These are phyloP conservation scores for Lithodes maja DNA, from an alignment of 2,888 invertebrate genomes.

Conservation along the genomic window DNA sequence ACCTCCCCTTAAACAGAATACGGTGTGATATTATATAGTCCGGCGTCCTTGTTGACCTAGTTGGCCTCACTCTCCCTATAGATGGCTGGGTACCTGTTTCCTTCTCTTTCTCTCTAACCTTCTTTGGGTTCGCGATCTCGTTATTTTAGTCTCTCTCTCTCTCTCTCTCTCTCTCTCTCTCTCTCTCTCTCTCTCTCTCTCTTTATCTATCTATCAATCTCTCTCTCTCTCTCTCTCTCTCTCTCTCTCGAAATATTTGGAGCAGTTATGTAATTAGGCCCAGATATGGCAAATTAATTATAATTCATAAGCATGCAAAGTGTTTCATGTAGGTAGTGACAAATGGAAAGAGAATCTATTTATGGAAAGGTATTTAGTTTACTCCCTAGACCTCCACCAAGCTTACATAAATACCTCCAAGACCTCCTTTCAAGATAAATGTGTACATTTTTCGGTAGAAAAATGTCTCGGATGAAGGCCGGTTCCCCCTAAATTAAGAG, in stretches of 20 bases:
- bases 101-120: conserved; percentile 2
- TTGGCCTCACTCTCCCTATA: no score
- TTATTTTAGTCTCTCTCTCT: background rate
- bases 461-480: no score
- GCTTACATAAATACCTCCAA: no score
- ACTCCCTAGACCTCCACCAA: no score
- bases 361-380: no score
- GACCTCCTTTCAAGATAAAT: no score
- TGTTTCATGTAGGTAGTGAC: background rate
- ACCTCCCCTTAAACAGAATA: no score
- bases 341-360: background rate
- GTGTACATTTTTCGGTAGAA: no score
- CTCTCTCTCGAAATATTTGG: background rate
- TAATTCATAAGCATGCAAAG: no score
- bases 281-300: background rate
- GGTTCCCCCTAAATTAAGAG: no score
- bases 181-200: conserved; percentile 29
- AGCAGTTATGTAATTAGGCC: background rate
- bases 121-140: background rate
- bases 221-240: background rate
- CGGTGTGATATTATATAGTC: no score
- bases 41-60: no score
- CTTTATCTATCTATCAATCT: background rate
- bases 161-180: conserved; percentile 18
- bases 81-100: background rate